Evolutionary conservation across 2,113 vertebrate genomes (phyloP), one percentile per base, ranked within the genome.

Genomic region (Nipponia nippon): DNA sequence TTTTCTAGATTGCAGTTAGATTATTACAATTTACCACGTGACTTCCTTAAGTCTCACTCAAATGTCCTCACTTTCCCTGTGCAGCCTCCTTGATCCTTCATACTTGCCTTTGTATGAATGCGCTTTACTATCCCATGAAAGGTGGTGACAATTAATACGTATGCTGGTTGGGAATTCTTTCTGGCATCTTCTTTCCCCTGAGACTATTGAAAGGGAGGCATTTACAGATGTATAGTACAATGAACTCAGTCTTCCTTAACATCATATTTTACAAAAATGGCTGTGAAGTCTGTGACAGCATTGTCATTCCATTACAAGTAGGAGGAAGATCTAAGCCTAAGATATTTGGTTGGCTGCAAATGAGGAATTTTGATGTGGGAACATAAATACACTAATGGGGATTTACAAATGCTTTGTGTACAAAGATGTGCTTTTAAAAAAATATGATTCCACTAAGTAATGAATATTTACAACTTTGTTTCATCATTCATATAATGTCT

Each of bases 151-250:
- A 97, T 96, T 97, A 97, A 66, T 82, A 89, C 16, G 77, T 86
- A 95, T 5, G 0, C 78, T 92, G 75, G 77, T 93, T 83, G 69
- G 91, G 81, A 97, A 97, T 95, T 89, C 81, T 82, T 97, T 88
- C 93, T 92, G 81, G 93, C 90, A 95, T 91, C 95, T 93, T 73
- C 46, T 70, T 80, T 95, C 96, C 93, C 94, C 81, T 36, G 95
- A 95, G 95, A 95, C 59, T 80, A 72, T 2, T 88, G 83, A 96
- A 96, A 97, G 85, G 83, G 71, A 96, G 83, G 85, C 86, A 97
- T 97, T 97, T 97, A 95, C 97, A 97, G 96, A 94, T 92, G 94
- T 97, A 97, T 89, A 94, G 92, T 49, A 97, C 94, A 95, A 97
- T 89, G 95, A 97, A 95, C 88, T 94, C 96, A 94, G 80, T 78